Base-by-base conservation (phyloP, 2,113 vertebrate genomes). In the Maccullochella peelii region DNA sequence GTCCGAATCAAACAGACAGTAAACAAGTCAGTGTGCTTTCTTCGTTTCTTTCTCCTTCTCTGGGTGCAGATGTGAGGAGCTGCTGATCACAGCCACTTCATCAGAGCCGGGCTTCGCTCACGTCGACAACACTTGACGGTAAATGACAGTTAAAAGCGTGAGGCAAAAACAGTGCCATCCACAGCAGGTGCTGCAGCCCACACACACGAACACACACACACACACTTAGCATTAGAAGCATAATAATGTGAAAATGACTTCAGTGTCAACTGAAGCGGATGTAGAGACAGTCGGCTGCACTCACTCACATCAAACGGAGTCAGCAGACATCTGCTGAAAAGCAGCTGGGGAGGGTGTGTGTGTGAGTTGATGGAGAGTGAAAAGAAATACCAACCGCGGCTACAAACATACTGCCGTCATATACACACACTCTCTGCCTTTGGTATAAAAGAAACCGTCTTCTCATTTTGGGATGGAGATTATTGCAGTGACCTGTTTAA, bases 241-340 rank as follows among this genome's bases (percentile, higher is more conserved):
- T 63, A 66, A 61, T 63, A 77, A 74, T 74, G 12, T 16, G 63
- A 75, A 89, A 81, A 71, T 69, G 11, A 73, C 49, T 74, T 59
- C 15, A 40, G 58, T 55, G 65, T 79, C 25, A 59, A 66, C 52
- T 67, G 7, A 42, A 75, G 69, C 1, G 5, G 38, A 33, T 71
- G 70, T 9, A 27, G 55, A 54, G 72, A 71, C 63, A 79, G 15
- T 78, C 59, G 16, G 36, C 42, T 69, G 42, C 50, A 67, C 58
- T 81, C 68, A 27, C 20, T 73, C 62, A 84, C 73, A 80, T 73
- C 67, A 55, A 77, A 74, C 27, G 2, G 61, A 68, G 72, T 68
- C 66, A 10, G 55, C 55, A 30, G 23, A 74, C 77, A 80, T 84
- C 59, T 87, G 61, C 65, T 54, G 40, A 76, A n/a, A 38, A 72